These are phyloP conservation scores for Drosophila nr. fundita DNA, from an alignment of 2,888 invertebrate species.

Conservation along the genomic window DNA sequence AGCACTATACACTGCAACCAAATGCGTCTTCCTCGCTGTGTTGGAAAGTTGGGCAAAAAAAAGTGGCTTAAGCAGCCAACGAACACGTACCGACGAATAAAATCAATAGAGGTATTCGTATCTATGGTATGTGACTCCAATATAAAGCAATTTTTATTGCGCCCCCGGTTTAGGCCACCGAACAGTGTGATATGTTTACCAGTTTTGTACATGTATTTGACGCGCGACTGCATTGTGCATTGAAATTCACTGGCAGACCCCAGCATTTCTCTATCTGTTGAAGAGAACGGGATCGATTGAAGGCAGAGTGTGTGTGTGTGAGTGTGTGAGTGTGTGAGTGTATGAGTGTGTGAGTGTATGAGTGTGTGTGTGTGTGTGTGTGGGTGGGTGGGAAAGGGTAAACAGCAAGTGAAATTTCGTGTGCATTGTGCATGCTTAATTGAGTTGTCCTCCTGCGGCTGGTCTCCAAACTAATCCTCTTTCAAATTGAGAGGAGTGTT, in stretches of 20 bases:
- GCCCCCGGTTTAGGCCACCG: slow-evolving; percentile 2
- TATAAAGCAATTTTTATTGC: slow-evolving; percentile 61
- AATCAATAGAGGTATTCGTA: slow-evolving; percentile 65
- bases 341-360: no score
- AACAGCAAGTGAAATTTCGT: slow-evolving; percentile 64
- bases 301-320: no score
- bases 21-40: neutral
- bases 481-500: slow-evolving; percentile 10
- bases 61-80: slow-evolving; percentile 14
- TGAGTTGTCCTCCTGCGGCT: slow-evolving; percentile 62
- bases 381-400: neutral
- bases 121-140: slow-evolving; percentile 70
- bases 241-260: slow-evolving; percentile 53
- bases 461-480: slow-evolving; percentile 27
- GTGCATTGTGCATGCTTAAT: slow-evolving; percentile 79
- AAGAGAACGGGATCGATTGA: neutral
- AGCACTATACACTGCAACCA: neutral
- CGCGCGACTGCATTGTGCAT: slow-evolving; percentile 60
- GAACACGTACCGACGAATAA: slow-evolving; percentile 56
- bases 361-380: no score
- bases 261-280: neutral
- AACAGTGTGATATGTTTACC: slow-evolving; percentile 51
- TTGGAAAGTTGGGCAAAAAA: slow-evolving; percentile 4
- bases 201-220: slow-evolving; percentile 53
- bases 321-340: neutral